Conservation (phyloP, 2,797 vertebrate species). For the Cossypha caffra region DNA sequence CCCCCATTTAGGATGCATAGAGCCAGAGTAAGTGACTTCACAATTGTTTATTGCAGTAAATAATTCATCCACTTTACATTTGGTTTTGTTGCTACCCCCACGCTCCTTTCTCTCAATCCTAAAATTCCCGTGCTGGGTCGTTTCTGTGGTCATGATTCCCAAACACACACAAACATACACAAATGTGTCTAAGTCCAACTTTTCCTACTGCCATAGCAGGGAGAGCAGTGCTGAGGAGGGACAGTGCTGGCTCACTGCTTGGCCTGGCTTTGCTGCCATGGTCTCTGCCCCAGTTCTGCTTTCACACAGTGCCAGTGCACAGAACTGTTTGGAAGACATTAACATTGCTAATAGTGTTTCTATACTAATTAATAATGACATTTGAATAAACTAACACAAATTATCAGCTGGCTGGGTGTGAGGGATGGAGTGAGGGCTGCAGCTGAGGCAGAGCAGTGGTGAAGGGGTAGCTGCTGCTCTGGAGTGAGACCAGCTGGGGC, state of each 20-base stretch:
- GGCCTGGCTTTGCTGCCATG: background rate
- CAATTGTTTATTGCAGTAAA: conserved; percentile 75
- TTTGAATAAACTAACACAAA: conserved; percentile 31
- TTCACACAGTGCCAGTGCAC: background rate
- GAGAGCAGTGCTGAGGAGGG: background rate
- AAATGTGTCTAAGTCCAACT: background rate
- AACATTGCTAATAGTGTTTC: conserved; percentile 41
- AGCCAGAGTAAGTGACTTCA: conserved; percentile 68
- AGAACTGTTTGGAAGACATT: conserved; percentile 39
- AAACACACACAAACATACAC: background rate
- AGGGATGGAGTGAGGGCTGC: background rate
- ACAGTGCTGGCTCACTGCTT: background rate
- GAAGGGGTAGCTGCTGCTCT: background rate
- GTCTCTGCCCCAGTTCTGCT: background rate
- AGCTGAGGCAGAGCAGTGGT: background rate
- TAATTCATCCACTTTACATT: conserved; percentile 72
- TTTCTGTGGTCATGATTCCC: background rate
- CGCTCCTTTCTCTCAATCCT: background rate
- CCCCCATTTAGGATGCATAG: conserved; percentile 64
- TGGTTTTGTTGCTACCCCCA: conserved; percentile 1
- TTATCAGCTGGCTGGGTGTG: background rate
- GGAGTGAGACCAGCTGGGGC: background rate
- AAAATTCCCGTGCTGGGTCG: background rate
- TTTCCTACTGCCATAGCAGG: background rate
- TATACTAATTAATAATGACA: conserved; percentile 50